phyloP scores from a whole-genome alignment of 2,797 vertebrate species.

The Brachyrhaphis roseni region DNA sequence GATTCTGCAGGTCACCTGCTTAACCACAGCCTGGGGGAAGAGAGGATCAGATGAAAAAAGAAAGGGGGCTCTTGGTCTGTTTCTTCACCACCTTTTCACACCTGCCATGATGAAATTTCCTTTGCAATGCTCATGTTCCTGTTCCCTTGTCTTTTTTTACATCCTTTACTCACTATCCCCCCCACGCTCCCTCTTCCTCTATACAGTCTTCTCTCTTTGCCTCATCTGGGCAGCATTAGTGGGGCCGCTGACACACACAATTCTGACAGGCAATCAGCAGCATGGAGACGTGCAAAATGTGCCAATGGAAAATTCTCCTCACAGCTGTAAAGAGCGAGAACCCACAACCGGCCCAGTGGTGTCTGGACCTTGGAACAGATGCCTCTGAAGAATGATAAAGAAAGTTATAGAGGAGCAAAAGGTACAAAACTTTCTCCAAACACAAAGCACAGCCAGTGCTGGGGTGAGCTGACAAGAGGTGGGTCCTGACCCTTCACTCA shows the following conservation, averaged over 20 bases:
- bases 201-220: conserved; percentile 48
- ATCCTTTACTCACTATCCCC: conserved; percentile 25
- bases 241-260: conserved; percentile 63
- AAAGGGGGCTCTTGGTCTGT: background rate
- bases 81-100: conserved; percentile 47
- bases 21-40: conserved; percentile 44
- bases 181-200: background rate
- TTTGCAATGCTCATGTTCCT: conserved; percentile 46
- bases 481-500: conserved; percentile 69
- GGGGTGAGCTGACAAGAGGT: conserved; percentile 55
- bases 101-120: conserved; percentile 64
- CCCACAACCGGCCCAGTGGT: conserved; percentile 46
- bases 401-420: conserved; percentile 28
- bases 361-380: conserved; percentile 17
- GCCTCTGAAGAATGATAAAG: conserved; percentile 43
- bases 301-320: conserved; percentile 73
- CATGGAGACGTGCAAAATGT: conserved; percentile 60
- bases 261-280: conserved; percentile 67
- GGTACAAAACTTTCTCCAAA: conserved; percentile 38
- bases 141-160: conserved; percentile 49
- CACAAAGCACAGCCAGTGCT: conserved; percentile 31
- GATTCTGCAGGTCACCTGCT: conserved; percentile 63
- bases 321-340: conserved; percentile 42
- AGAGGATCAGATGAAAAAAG: background rate
- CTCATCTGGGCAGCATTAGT: conserved; percentile 81